Base-by-base conservation (phyloP, 2,888 invertebrate genomes). In the Nemapogon koenigi region DNA sequence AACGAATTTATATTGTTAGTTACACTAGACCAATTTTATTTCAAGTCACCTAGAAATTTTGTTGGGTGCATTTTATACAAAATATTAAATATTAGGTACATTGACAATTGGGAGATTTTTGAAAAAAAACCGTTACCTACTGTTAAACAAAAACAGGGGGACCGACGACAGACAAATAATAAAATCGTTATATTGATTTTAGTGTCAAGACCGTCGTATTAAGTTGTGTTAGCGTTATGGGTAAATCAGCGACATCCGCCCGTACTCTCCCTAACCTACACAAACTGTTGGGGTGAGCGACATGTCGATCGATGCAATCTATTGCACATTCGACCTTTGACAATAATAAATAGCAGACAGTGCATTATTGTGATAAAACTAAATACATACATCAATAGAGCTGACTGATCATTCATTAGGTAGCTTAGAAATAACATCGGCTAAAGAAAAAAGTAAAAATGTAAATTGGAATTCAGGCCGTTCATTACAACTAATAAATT, bases 141-240 rank as follows among this genome's bases (percentile, higher is more conserved):
- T 10, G 14, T 8, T 11, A 30, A 30, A 30, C 30, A 10, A 30
- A 16, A 16, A 2, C 6, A 17, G 31, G 28, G 31, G 15, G 4
- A n/a, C 50, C 49, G 27, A 31, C 37, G 42, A 49, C 50, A 48
- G 49, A 38, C 54, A 33, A 33, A 62, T 64, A 65, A 68, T 60
- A 68, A 67, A 66, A 62, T 62, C 57, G 61, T 68, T 67, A 62
- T 69, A 78, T 76, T 68, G 73, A 75, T 75, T 71, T 71, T 65
- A 59, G 59, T 64, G 64, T 62, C 57, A 62, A 63, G 69, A 73
- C 63, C 64, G 62, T 69, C 59, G 53, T 31, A 26, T 49, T 51
- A 59, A 64, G 57, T 55, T 50, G 55, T 51, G 56, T 53, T 58
- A 17, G 53, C 55, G 59, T 53, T 57, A 57, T 50, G 52, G 51